Evolutionary conservation across 2,888 invertebrate species (phyloP).

Genomic region (Archips xylosteana): DNA sequence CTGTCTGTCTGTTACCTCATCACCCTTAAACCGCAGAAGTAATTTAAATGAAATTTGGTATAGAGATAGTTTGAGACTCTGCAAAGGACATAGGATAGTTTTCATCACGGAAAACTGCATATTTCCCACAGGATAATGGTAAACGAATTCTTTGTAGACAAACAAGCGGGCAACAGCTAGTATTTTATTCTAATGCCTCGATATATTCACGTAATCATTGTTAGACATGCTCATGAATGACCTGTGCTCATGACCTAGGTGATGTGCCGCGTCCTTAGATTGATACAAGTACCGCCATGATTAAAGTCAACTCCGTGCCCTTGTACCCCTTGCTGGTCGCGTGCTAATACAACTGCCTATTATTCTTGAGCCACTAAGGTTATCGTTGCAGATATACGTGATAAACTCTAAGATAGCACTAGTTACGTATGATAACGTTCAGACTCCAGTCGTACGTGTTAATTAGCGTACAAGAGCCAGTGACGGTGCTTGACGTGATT

Average conservation of each 20-base stretch:
- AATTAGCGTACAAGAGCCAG: not conserved
- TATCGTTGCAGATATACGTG: slow-evolving; percentile 58
- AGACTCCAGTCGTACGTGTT: not conserved
- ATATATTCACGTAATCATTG: slow-evolving; percentile 4
- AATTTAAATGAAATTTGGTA: too few species aligned
- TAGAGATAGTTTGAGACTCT: too few species aligned
- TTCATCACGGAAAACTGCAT: too few species aligned
- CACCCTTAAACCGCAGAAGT: too few species aligned
- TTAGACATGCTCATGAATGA: slow-evolving; percentile 30
- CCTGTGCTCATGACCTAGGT: slow-evolving; percentile 41
- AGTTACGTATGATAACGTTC: slow-evolving; percentile 7
- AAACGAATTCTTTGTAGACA: too few species aligned
- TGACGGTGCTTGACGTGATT: not conserved
- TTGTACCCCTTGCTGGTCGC: slow-evolving; percentile 70
- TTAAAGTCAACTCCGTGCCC: slow-evolving; percentile 64
- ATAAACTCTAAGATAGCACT: slow-evolving; percentile 34
- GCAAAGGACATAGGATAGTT: too few species aligned
- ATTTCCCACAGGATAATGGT: too few species aligned
- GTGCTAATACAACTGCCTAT: slow-evolving; percentile 51
- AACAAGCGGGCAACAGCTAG: too few species aligned
- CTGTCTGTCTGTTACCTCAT: too few species aligned
- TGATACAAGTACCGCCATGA: slow-evolving; percentile 39
- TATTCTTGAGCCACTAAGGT: slow-evolving; percentile 49
- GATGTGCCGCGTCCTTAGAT: slow-evolving; percentile 31
- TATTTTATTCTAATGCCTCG: not conserved